A percentile compares a stretch with the other conserved stretches of the same genome.
Evolutionary conservation across 2,797 vertebrate species (phyloP).

Genomic region (Clarias platycephalus): DNA sequence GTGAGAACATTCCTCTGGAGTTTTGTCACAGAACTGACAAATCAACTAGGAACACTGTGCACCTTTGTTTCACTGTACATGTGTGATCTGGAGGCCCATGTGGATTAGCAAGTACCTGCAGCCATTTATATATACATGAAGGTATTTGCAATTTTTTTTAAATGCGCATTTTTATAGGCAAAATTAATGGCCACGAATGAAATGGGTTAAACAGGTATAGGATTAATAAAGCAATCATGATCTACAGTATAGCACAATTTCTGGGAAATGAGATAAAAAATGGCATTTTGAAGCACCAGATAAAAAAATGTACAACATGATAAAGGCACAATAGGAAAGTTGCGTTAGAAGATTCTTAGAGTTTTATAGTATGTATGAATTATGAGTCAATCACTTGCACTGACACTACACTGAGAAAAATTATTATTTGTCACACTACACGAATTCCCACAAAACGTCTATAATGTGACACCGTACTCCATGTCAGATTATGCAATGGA

Average conservation of each 20-base stretch:
- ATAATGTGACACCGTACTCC: neutral
- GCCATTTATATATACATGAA: neutral
- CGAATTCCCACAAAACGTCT: neutral
- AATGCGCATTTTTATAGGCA: slow-evolving; percentile 3
- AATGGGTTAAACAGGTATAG: neutral
- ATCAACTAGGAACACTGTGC: slow-evolving; percentile 47
- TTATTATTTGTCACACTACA: neutral
- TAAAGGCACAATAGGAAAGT: neutral
- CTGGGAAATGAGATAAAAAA: neutral
- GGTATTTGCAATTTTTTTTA: neutral
- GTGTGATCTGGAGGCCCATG: slow-evolving; percentile 44
- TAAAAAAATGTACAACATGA: neutral
- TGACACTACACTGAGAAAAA: neutral
- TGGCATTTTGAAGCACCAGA: neutral
- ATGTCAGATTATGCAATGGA: neutral
- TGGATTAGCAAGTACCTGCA: slow-evolving; percentile 61
- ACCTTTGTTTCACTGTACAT: slow-evolving; percentile 24
- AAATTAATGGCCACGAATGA: neutral
- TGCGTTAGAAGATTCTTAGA: neutral
- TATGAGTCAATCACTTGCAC: neutral
- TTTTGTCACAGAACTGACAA: slow-evolving; percentile 62
- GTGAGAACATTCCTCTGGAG: slow-evolving; percentile 24
- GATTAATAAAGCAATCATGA: neutral
- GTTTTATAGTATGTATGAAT: neutral
- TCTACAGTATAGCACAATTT: no score